Evolutionary conservation across 2,888 invertebrate genomes (phyloP), one percentile per base, ranked within the genome.

Genomic region (Caenorhabditis drosophilae): DNA sequence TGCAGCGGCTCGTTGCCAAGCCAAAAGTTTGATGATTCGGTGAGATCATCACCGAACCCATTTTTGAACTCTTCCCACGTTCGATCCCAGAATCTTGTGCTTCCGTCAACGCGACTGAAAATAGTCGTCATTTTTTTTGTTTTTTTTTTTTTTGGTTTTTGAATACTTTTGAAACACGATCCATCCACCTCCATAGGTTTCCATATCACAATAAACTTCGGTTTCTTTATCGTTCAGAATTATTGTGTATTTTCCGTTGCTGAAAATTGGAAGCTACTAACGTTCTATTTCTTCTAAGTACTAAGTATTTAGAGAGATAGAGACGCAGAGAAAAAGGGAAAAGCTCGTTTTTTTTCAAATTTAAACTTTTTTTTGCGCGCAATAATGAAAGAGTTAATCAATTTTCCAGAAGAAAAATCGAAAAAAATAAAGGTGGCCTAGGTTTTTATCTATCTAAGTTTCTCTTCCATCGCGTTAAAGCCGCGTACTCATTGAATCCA

Each of bases 1-100:
- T 77, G 67, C n/a, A 78, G 47, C n/a, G 73, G 59, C 23, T 78
- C 78, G 38, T 78, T 78, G 31, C 78, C 78, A 40, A 67, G 40
- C 74, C 76, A 78, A 46, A 71, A 78, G 25, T 74, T 73, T 9
- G 41, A 35, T 2, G 26, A 11, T 22, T 23, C 46, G 20, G 31
- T 42, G 31, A 60, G 41, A 2, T 38, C 48, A 25, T 51, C 49
- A 3, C 79, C 79, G 45, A 79, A 79, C 16, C 79, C 79, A 41
- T 62, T 50, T 47, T 69, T 69, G 44, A 75, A 79, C 22, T 73
- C 75, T 25, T 54, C 51, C 79, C 79, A 79, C 22, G 58, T 76
- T 18, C 70, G 48, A 53, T 77, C 61, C 76, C 77, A 78, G 51
- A 75, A 79, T 15, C 52, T 53, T 27, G 69, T 41, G 6, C 22